Evolutionary conservation across 2,797 vertebrate genomes (phyloP), one percentile per base, ranked within the genome.

Genomic region (Huso huso): DNA sequence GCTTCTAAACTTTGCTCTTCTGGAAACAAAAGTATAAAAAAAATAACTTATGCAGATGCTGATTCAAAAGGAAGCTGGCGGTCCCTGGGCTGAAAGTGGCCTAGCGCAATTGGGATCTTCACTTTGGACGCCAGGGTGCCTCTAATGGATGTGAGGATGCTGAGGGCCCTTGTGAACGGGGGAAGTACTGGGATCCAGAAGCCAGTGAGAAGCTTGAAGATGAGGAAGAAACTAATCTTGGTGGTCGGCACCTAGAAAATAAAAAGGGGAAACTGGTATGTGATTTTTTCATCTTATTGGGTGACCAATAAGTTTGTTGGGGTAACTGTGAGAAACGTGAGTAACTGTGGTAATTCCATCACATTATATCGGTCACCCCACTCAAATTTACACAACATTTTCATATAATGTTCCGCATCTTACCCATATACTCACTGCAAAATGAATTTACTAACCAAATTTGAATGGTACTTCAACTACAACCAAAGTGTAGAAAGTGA

Each of bases 151-250:
- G 72, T 66, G 76, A 80, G 8, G 80, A 66, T 55, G 88, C 88
- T 69, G 83, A 67, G 0, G 72, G 93, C 86, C 92, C 88, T 88
- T 74, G 73, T 90, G 89, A 82, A 60, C 88, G 66, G 80, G 85
- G 60, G 6, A 83, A 67, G 11, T 72, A 76, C 18, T 87, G 85
- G 76, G 85, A 76, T 71, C 81, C 79, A 48, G 89, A 82, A 66
- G 82, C 74, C 70, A 93, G 77, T n/a, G 89, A 82, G 65, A 81
- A 86, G 62, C 91, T 91, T 12, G 93, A 89, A 57, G 89, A 74
- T 6, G 94, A 92, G n/a, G 92, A 84, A 0, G 89, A 74, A 71
- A 92, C 79, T n/a, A 75, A 75, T 60, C 89, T 85, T 2, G 92
- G 84, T 51, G 84, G 83, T 84, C 88, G 91, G 79, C 86, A 90